A percentile compares a stretch with the other conserved stretches of the same genome.
phyloP scores from a whole-genome alignment of 2,888 invertebrate genomes.

The Melanophora roralis region DNA sequence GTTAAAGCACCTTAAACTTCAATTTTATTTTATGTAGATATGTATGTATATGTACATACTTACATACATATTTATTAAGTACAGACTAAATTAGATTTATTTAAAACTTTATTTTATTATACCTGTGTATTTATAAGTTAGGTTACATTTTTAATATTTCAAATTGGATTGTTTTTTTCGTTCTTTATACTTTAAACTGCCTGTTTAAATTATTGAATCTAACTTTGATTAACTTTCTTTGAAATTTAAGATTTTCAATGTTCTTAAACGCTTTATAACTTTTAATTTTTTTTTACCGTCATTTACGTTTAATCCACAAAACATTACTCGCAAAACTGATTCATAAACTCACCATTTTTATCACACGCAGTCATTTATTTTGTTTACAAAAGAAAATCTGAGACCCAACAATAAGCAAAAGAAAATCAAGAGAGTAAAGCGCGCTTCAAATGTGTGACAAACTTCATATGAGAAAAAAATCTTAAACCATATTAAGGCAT shows the following conservation, averaged over 20 bases:
- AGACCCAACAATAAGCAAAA: neutral
- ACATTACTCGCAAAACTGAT: conserved; percentile 62
- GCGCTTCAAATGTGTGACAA: neutral
- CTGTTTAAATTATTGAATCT: neutral
- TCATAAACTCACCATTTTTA: conserved; percentile 58
- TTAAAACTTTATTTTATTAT: too few relatives aligned
- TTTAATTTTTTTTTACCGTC: conserved; percentile 32
- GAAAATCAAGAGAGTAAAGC: conserved; percentile 7
- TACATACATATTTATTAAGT: too few relatives aligned
- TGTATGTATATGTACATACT: too few relatives aligned
- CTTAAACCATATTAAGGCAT: conserved; percentile 19
- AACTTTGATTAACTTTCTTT: conserved; percentile 11
- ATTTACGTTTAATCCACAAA: conserved; percentile 53
- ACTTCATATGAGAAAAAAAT: conserved; percentile 29
- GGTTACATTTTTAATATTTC: too few relatives aligned
- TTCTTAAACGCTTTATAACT: neutral
- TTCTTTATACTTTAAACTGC: neutral
- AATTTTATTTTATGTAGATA: neutral
- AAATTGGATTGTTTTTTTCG: too few relatives aligned
- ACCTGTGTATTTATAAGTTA: neutral
- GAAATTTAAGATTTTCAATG: neutral
- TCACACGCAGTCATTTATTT: conserved; percentile 52
- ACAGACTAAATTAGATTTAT: too few relatives aligned
- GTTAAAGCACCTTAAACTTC: neutral
- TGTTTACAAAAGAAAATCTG: conserved; percentile 30